Evolutionary conservation across 92 coral and sea anemone species (phyloP).

Genomic region (Parazoanthus atlanticus): DNA sequence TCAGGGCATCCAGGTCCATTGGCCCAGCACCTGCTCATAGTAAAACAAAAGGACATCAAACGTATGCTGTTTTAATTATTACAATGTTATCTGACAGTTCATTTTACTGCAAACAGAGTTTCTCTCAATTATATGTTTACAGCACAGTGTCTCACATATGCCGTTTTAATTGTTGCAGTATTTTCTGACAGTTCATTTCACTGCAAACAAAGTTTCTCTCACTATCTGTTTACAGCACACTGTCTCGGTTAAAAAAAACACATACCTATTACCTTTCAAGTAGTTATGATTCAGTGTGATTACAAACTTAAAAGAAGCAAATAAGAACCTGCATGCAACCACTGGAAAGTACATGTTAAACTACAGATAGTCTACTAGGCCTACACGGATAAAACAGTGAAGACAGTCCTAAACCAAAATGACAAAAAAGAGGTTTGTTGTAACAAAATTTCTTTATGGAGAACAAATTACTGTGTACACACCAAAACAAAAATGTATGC

Average conservation of each 20-base stretch:
- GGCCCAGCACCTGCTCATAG: slow-evolving; percentile 24
- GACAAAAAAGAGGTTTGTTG: neutral
- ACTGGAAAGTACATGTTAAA: no score
- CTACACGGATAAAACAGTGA: neutral
- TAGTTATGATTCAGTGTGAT: neutral
- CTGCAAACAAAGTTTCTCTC: no score
- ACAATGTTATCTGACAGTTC: no score
- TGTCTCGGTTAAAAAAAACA: no score
- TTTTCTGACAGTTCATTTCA: no score
- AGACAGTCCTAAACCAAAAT: neutral
- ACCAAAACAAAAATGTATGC: neutral
- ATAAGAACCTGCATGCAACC: neutral
- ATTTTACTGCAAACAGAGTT: no score
- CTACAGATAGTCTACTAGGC: neutral
- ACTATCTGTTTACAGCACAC: neutral
- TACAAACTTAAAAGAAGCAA: neutral
- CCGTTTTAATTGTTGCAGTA: no score
- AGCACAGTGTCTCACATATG: no score
- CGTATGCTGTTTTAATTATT: no score
- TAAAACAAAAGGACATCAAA: neutral
- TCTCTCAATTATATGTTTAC: no score
- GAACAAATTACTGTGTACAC: neutral
- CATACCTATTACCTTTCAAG: no score
- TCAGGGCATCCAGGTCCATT: slow-evolving; percentile 83
- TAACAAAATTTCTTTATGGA: neutral